Evolutionary conservation across 2,113 vertebrate species (phyloP).

Genomic region (Zosterops japonicus): DNA sequence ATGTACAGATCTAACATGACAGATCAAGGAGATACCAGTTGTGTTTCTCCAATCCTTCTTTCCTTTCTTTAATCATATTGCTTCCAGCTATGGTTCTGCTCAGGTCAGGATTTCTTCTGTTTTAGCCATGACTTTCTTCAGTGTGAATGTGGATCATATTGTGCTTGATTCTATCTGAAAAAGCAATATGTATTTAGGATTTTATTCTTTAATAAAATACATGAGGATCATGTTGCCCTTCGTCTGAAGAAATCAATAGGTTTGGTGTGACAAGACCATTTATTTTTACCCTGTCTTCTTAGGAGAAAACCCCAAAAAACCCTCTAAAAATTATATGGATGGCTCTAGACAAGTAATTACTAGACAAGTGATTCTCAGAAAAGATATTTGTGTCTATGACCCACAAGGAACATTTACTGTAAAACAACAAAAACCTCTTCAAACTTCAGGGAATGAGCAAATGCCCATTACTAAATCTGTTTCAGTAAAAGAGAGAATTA

Average conservation of each 20-base stretch:
- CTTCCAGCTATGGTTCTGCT: background rate
- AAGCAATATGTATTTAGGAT: background rate
- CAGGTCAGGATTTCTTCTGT: background rate
- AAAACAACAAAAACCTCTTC: background rate
- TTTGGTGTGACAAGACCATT: background rate
- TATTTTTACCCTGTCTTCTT: background rate
- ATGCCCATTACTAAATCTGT: background rate
- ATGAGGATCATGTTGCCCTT: background rate
- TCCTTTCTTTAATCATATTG: background rate
- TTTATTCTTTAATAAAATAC: background rate
- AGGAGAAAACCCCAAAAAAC: background rate
- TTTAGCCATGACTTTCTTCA: background rate
- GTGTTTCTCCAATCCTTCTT: background rate
- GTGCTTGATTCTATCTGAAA: background rate
- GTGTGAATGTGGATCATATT: background rate
- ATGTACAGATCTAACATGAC: background rate
- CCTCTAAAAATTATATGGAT: background rate
- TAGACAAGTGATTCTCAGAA: background rate
- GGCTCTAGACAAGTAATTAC: background rate
- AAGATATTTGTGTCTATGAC: background rate
- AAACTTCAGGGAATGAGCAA: background rate
- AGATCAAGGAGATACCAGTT: background rate
- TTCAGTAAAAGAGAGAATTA: background rate
- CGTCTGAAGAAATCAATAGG: background rate
- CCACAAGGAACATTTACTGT: background rate